phyloP scores from a whole-genome alignment of 2,797 vertebrate genomes.

The Dicrostonyx torquatus region DNA sequence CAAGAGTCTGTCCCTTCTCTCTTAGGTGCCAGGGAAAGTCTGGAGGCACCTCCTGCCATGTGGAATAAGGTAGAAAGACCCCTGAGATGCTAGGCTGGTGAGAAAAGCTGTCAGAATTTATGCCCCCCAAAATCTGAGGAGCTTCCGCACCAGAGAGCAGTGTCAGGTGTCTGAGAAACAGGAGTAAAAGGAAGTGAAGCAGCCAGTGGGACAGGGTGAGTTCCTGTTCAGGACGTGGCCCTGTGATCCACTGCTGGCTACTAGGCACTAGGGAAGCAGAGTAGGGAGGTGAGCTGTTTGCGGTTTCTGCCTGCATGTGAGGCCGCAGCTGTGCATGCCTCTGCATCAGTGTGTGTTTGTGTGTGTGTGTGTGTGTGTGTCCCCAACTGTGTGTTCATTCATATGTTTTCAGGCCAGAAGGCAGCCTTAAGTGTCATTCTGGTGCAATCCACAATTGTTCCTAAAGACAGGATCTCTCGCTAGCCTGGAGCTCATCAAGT shows the following conservation, averaged over 20 bases:
- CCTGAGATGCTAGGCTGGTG: neutral
- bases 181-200: neutral
- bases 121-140: neutral
- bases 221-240: neutral
- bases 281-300: neutral
- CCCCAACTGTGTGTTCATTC: neutral
- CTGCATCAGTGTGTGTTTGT: too few relatives aligned
- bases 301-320: rapidly evolving
- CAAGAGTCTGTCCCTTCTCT: neutral
- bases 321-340: neutral
- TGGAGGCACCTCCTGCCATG: neutral
- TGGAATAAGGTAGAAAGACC: neutral
- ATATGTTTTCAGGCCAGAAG: neutral
- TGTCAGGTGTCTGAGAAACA: neutral
- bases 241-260: rapidly evolving
- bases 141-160: neutral
- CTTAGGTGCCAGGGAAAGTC: neutral
- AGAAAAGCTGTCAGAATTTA: neutral
- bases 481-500: neutral
- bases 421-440: neutral
- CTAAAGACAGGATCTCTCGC: neutral
- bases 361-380: neutral
- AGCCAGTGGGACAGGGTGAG: neutral
- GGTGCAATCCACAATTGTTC: neutral
- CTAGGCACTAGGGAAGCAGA: rapidly evolving